Conservation (phyloP, 2,888 invertebrate genomes). For the Yponomeuta plumbellus region DNA sequence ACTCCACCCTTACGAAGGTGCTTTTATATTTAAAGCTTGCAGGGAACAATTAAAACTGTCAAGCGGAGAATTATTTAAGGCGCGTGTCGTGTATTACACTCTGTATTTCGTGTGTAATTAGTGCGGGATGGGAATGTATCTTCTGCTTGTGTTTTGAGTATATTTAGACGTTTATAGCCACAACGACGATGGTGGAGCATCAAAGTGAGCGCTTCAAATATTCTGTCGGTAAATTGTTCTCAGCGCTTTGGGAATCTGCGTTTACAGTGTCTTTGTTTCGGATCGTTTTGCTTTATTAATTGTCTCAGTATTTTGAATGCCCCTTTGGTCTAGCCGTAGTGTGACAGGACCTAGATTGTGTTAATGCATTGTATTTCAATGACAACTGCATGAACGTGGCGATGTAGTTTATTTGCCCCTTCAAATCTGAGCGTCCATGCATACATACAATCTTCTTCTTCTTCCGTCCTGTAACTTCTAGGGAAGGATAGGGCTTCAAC, state of each 20-base stretch:
- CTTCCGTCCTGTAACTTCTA: too few relatives aligned
- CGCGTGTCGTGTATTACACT: conserved; percentile 15
- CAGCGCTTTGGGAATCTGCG: neutral
- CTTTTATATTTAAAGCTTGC: conserved; percentile 18
- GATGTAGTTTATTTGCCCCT: too few relatives aligned
- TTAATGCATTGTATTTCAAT: too few relatives aligned
- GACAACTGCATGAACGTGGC: too few relatives aligned
- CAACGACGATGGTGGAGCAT: neutral
- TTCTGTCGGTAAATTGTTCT: conserved; percentile 4
- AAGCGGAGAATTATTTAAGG: conserved; percentile 19
- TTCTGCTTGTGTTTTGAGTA: conserved; percentile 12
- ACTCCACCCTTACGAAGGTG: conserved; percentile 7
- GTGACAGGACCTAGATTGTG: too few relatives aligned
- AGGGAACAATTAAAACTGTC: conserved; percentile 21
- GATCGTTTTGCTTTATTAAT: neutral
- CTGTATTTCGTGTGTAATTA: conserved; percentile 16
- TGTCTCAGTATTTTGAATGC: too few relatives aligned
- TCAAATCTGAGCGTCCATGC: too few relatives aligned
- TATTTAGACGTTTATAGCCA: conserved; percentile 16
- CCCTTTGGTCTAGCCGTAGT: too few relatives aligned
- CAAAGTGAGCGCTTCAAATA: conserved; percentile 13
- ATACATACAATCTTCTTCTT: too few relatives aligned
- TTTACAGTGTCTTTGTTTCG: neutral
- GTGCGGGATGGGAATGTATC: conserved; percentile 14
- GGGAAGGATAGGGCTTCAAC: too few relatives aligned